Base-by-base conservation (phyloP, 2,888 invertebrate species). In the Apodemia hepburni region DNA sequence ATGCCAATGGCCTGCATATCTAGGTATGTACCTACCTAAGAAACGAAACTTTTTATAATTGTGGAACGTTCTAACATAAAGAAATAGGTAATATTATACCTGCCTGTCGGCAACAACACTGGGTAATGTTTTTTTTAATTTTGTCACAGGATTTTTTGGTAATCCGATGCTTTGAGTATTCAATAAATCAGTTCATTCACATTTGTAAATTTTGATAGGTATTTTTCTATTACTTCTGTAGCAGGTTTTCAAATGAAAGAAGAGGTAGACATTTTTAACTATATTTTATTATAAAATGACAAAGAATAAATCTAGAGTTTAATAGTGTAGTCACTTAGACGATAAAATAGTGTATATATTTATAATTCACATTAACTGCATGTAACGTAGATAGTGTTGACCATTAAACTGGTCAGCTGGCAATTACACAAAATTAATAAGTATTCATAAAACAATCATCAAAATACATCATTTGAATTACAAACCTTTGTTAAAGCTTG, bases 251-350 rank as follows among this genome's bases (percentile, higher is more conserved):
- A 22, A 54, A 75, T 71, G 73, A 72, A 74, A 73, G 76, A 73
- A 11, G 11, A 22, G 45, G 18, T 49, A 17, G 68, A 76, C 71
- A 79, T 84, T 87, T 87, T 86, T 85, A 89, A 86, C 87, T 89
- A 89, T 88, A 86, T 93, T 94, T 94, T 93, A 93, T 93, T 94
- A 93, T 93, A 93, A 93, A 94, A 93, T 93, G 93, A 93, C 93
- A 93, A 93, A 93, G 93, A 93, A 93, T 93, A 93, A 93, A 92
- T 93, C 93, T 93, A 94, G 93, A 93, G 92, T 92, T 92, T 90
- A 90, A 85, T 90, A 90, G 87, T 84, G 85, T 86, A 86, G 86
- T 88, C 85, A 86, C 87, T 87, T 87, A 86, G 81, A 80, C 84
- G 77, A 80, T 85, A 85, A 80, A 83, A 82, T 83, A 82, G 82